Evolutionary conservation across 1,140 invertebrate genomes (phyloP).

Genomic region (Metaphire vulgaris): DNA sequence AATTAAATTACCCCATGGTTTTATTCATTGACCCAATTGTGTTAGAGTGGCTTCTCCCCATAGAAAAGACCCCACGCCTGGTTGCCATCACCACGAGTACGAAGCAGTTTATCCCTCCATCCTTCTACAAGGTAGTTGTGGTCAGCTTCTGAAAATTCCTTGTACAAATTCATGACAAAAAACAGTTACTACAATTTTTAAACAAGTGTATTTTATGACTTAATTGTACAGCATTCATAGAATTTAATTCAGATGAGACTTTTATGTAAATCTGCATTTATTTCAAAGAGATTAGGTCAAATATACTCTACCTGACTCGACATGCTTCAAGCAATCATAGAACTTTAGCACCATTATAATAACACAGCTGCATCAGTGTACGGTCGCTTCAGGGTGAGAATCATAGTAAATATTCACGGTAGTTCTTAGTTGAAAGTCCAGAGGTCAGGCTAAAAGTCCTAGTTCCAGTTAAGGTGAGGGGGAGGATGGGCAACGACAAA

Average conservation of each 20-base stretch:
- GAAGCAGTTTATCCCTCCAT: constrained; percentile 56
- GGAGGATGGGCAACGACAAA: too few relatives aligned
- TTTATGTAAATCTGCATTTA: not conserved
- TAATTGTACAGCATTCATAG: not conserved
- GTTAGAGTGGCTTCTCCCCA: too few relatives aligned
- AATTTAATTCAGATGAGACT: not conserved
- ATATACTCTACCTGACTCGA: not conserved
- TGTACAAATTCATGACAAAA: constrained; percentile 21
- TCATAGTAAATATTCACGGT: too few relatives aligned
- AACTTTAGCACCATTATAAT: not conserved
- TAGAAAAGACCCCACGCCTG: constrained; percentile 57
- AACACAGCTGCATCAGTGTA: not conserved
- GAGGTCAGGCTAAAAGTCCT: too few relatives aligned
- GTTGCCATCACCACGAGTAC: constrained; percentile 53
- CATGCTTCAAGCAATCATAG: not conserved
- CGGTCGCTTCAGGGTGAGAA: too few relatives aligned
- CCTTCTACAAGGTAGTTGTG: constrained; percentile 55
- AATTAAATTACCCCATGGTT: too few relatives aligned
- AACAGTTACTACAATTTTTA: constrained; percentile 40
- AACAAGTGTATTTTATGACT: not conserved
- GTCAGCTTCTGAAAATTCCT: constrained; percentile 51
- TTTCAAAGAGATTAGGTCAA: not conserved
- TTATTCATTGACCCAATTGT: too few relatives aligned
- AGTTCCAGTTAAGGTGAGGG: too few relatives aligned
- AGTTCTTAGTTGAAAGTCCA: too few relatives aligned